Conservation (phyloP, 2,797 vertebrate species). For the Phoebastria nigripes region DNA sequence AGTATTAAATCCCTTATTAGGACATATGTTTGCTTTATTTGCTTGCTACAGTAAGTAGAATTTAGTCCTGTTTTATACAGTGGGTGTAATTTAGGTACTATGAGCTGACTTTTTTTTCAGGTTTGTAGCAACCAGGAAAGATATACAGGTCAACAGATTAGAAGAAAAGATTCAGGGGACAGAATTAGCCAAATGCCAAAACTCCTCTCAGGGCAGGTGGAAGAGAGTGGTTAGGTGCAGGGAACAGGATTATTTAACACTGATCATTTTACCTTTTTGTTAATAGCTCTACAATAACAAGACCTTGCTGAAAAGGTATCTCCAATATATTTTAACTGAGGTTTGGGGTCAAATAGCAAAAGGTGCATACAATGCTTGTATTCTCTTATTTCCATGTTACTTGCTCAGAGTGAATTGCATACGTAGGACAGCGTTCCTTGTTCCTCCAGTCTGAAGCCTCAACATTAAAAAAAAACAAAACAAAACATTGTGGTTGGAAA, state of each 20-base stretch:
- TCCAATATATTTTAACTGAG: not conserved
- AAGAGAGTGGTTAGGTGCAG: not conserved
- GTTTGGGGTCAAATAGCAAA: not conserved
- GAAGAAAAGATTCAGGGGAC: not conserved
- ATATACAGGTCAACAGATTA: not conserved
- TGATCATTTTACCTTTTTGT: not conserved
- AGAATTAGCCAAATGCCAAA: not conserved
- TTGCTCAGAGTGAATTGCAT: not conserved
- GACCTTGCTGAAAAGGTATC: not conserved
- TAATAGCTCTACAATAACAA: not conserved
- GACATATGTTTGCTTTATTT: not conserved
- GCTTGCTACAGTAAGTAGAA: not conserved
- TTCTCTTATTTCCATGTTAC: not conserved
- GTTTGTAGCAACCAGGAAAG: not conserved
- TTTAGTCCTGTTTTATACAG: not conserved
- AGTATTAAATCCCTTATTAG: not conserved
- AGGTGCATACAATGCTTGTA: not conserved
- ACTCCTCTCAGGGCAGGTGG: not conserved
- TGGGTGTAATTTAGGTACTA: not conserved
- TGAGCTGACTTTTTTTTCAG: not conserved
- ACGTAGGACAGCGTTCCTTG: not conserved
- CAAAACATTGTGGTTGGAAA: conserved; percentile 33
- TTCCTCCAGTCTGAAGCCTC: conserved; percentile 13
- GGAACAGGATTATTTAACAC: not conserved
- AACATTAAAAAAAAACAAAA: not conserved